A percentile compares a stretch with the other conserved stretches of the same genome.
Evolutionary conservation across 2,888 invertebrate species (phyloP).

Genomic region (Eilema caniola): DNA sequence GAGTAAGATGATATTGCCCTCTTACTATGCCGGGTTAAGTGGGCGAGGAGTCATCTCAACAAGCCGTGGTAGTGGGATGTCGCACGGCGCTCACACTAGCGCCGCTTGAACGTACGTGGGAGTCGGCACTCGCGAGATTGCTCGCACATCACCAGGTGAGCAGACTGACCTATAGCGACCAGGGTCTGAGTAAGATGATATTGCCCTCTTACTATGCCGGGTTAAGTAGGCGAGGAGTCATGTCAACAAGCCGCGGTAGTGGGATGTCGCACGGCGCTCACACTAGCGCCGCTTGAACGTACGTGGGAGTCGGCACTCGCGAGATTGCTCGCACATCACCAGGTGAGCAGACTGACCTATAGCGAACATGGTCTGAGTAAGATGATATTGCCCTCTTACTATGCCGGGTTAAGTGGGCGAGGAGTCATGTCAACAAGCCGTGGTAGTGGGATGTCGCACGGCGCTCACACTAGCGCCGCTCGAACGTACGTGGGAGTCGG

Average conservation of each 20-base stretch:
- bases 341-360: constrained; percentile 56
- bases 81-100: constrained; percentile 71
- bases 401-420: no score
- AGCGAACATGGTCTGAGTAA: background rate
- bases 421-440: constrained; percentile 66
- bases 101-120: constrained; percentile 70
- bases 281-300: constrained; percentile 65
- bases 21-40: no score
- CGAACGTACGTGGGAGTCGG: constrained; percentile 69
- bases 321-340: constrained; percentile 76
- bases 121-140: constrained; percentile 70
- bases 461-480: constrained; percentile 72
- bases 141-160: constrained; percentile 78
- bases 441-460: constrained; percentile 69
- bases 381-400: no score
- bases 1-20: no score
- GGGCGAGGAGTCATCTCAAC: constrained; percentile 53
- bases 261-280: constrained; percentile 70
- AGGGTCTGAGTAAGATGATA: background rate
- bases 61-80: constrained; percentile 73
- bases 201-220: no score
- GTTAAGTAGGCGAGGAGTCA: constrained; percentile 5
- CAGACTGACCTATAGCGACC: background rate
- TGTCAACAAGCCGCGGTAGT: constrained; percentile 72
- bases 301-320: constrained; percentile 75